Conservation (phyloP, 2,888 invertebrate species). For the Danaus chrysippus region DNA sequence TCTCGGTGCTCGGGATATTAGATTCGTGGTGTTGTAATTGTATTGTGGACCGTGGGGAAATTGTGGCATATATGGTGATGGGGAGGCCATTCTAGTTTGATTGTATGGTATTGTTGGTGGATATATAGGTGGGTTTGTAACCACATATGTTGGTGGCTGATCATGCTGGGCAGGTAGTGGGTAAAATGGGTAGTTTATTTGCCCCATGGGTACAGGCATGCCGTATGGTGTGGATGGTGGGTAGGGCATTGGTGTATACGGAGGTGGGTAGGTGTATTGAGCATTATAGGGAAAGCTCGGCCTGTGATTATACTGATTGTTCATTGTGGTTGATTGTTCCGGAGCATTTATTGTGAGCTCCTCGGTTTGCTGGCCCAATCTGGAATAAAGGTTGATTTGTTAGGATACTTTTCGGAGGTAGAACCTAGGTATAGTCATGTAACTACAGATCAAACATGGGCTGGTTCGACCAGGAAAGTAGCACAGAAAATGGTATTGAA, state of each 20-base stretch:
- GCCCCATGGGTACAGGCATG: conserved; percentile 52
- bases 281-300: conserved; percentile 57
- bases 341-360: conserved; percentile 53
- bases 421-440: no score
- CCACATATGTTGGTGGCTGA: conserved; percentile 43
- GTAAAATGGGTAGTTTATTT: conserved; percentile 51
- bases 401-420: conserved; percentile 49
- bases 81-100: conserved; percentile 65
- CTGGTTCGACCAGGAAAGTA: no score
- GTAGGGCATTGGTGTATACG: conserved; percentile 54
- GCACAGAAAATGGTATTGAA: no score
- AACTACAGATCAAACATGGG: no score
- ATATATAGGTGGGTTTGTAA: conserved; percentile 49
- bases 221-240: conserved; percentile 55
- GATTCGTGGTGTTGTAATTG: conserved; percentile 66
- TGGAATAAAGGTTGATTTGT: conserved; percentile 34
- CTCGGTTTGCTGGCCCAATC: conserved; percentile 68
- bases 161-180: conserved; percentile 42
- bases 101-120: conserved; percentile 54
- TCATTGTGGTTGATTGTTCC: conserved; percentile 58
- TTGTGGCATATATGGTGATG: conserved; percentile 53
- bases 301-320: conserved; percentile 63
- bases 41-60: conserved; percentile 45
- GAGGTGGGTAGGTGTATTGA: conserved; percentile 52
- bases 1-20: conserved; percentile 61